Evolutionary conservation across 2,797 vertebrate genomes (phyloP).

Genomic region (Anguilla pacifica): DNA sequence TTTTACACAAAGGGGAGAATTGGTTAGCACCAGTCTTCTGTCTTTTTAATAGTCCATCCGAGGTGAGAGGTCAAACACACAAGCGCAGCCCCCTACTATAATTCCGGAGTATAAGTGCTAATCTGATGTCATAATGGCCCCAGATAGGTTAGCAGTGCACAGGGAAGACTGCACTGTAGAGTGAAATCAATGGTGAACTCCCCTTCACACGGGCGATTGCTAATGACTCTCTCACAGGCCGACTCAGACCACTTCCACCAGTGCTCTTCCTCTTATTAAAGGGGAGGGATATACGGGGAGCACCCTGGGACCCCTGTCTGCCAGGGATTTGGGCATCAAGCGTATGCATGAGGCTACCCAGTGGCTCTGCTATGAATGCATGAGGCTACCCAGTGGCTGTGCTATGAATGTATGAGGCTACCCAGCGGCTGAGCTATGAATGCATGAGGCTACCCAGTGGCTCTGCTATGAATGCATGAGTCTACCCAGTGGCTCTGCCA

Average conservation of each 20-base stretch:
- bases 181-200: conserved; percentile 36
- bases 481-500: neutral
- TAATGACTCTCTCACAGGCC: conserved; percentile 28
- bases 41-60: conserved; percentile 27
- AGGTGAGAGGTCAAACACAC: conserved; percentile 16
- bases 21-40: conserved; percentile 30
- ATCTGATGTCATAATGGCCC: neutral
- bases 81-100: conserved; percentile 10
- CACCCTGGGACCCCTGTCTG: neutral
- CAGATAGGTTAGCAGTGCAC: neutral
- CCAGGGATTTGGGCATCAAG: neutral
- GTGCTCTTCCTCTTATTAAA: neutral
- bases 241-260: neutral
- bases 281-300: neutral
- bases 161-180: neutral
- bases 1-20: conserved; percentile 24
- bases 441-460: neutral
- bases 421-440: neutral
- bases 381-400: neutral
- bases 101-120: conserved; percentile 1
- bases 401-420: neutral
- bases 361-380: neutral
- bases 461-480: neutral
- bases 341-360: neutral
- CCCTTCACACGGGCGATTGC: conserved; percentile 26